Evolutionary conservation across 2,888 invertebrate species (phyloP).

Genomic region (Poecilus cupreus): DNA sequence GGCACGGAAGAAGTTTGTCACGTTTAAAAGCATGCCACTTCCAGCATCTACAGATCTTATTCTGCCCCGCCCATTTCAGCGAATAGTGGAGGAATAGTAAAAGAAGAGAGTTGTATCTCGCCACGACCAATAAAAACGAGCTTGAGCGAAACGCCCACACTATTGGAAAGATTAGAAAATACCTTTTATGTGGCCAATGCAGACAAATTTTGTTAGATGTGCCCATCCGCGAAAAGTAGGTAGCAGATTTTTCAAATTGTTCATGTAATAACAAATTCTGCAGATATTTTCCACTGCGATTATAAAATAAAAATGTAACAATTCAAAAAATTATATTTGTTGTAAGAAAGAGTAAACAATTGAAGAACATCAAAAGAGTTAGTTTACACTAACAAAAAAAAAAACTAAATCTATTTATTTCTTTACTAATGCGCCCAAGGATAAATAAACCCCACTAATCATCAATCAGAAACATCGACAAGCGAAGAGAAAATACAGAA

Average conservation of each 20-base stretch:
- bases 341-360: no score
- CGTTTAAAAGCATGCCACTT: conserved; percentile 40
- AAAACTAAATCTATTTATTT: no score
- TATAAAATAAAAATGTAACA: no score
- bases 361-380: no score
- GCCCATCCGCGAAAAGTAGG: no score
- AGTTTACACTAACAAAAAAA: no score
- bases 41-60: neutral
- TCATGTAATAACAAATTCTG: no score
- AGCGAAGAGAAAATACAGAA: neutral
- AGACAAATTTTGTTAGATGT: no score
- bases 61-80: neutral
- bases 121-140: conserved; percentile 26
- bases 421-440: neutral
- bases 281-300: no score
- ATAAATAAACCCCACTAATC: neutral
- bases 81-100: conserved; percentile 9
- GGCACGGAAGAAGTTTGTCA: conserved; percentile 29
- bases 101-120: conserved; percentile 34
- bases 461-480: neutral
- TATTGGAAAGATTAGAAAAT: neutral
- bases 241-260: no score
- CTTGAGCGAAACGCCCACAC: neutral
- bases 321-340: no score
- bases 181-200: no score